Conservation (phyloP, 2,888 invertebrate species). For the Amphipyra tragopoginis region DNA sequence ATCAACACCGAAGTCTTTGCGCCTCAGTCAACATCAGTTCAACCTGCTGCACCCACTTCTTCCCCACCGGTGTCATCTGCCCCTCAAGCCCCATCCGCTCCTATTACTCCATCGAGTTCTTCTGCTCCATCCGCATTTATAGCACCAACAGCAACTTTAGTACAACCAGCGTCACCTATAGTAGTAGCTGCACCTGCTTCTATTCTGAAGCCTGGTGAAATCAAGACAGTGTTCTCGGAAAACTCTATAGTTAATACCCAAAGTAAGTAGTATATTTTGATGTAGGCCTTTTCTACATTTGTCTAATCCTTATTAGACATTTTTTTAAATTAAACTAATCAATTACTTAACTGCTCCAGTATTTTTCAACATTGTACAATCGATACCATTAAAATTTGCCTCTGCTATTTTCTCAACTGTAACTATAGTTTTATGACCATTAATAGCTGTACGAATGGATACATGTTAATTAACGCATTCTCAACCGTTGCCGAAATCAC, state of each 20-base stretch:
- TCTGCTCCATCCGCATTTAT: slow-evolving; percentile 1
- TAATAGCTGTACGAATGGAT: slow-evolving; percentile 26
- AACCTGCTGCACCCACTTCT: slow-evolving; percentile 18
- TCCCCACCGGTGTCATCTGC: slow-evolving; percentile 17
- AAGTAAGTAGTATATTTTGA: slow-evolving; percentile 63
- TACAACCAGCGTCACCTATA: slow-evolving; percentile 9
- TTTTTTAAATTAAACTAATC: background rate
- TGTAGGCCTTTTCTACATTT: too few species aligned
- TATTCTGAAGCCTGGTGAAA: slow-evolving; percentile 39
- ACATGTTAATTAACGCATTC: slow-evolving; percentile 32
- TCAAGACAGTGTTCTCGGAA: slow-evolving; percentile 58
- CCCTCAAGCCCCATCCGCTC: slow-evolving; percentile 14
- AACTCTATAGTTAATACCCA: slow-evolving; percentile 72
- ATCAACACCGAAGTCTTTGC: slow-evolving; percentile 45
- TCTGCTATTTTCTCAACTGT: slow-evolving; percentile 13
- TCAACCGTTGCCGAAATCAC: slow-evolving; percentile 23
- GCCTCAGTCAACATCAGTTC: slow-evolving; percentile 27
- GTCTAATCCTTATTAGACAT: too few species aligned
- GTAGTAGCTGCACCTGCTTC: slow-evolving; percentile 29
- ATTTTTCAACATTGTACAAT: too few species aligned
- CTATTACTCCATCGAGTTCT: slow-evolving; percentile 20
- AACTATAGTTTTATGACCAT: slow-evolving; percentile 12
- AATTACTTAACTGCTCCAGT: background rate
- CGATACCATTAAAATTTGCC: too few species aligned
- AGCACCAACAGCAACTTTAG: slow-evolving; percentile 17